phyloP scores from a whole-genome alignment of 2,888 invertebrate genomes.

The Cheilosia pagana region DNA sequence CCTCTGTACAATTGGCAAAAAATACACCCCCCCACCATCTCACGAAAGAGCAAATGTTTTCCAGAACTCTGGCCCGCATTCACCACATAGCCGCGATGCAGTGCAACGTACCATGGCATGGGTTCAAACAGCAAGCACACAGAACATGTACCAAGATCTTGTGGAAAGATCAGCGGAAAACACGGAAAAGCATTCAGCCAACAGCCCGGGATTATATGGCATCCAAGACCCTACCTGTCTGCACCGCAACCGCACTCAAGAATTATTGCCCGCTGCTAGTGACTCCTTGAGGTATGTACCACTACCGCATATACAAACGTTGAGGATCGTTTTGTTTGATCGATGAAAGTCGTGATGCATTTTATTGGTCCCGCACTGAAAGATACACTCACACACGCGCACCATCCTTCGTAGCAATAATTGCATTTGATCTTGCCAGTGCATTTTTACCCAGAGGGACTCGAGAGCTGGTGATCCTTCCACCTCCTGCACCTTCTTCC shows the following conservation, averaged over 20 bases:
- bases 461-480: conserved; percentile 49
- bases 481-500: conserved; percentile 38
- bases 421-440: conserved; percentile 59
- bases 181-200: conserved; percentile 65
- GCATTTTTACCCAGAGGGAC: conserved; percentile 41
- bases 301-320: conserved; percentile 17
- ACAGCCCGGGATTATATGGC: conserved; percentile 37
- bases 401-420: conserved; percentile 53
- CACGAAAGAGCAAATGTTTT: conserved; percentile 18
- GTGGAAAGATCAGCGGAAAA: conserved; percentile 55
- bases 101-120: conserved; percentile 15
- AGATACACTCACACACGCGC: conserved; percentile 40
- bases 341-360: conserved; percentile 73
- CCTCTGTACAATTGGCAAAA: background rate
- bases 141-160: conserved; percentile 54
- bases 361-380: conserved; percentile 61
- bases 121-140: conserved; percentile 16
- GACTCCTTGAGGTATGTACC: conserved; percentile 28
- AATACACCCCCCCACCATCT: conserved; percentile 7
- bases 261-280: conserved; percentile 59
- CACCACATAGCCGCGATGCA: conserved; percentile 20
- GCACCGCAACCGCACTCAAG: conserved; percentile 59
- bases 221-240: conserved; percentile 64
- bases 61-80: conserved; percentile 47
- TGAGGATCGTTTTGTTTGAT: conserved; percentile 69